Evolutionary conservation across 2,888 invertebrate genomes (phyloP), one percentile per base, ranked within the genome.

Genomic region (Noctua janthina): DNA sequence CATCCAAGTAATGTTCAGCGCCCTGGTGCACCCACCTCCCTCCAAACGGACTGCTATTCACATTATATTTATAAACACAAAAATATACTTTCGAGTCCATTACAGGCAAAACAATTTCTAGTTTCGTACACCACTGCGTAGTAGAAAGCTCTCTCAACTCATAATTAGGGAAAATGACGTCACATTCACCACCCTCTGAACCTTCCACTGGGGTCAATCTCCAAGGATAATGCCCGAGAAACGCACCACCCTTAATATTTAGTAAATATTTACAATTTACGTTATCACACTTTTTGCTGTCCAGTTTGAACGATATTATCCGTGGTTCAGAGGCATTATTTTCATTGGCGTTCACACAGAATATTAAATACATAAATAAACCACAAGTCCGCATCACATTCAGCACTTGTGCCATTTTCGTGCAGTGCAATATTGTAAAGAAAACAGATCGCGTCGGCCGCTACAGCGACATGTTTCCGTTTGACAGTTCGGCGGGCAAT

Each of bases 11-110:
- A 90, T 97, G 87, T 68, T 95, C 91, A 59, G 90, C 90, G 62
- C 97, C 97, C 91, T 97, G 97, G 91, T 97, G 97, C 84, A 95
- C 92, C 97, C 97, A 97, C 81, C 91, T 92, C 13, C 94, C 95
- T 76, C 92, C 92, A 68, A 94, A 94, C 6, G 94, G 94, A 72
- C 84, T 90, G 84, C 91, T 94, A 81, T 91, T 93, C 86, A 86
- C 89, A 70, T 88, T 91, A 81, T 87, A 93, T 85, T 94, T 89
- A 82, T 89, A 94, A 83, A 94, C 91, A 93, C 95, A 97, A 91
- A 95, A 96, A 89, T 91, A 96, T 88, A 95, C 92, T 93, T 92
- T 96, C 17, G 89, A 93, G 59, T 91, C 87, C 8, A 74, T 71
- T 70, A 87, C 83, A 35, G 96, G 96, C 68, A 96, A 89, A 7